A percentile compares a stretch with the other conserved stretches of the same genome.
Conservation (phyloP, 92 coral and sea anemone species). For the Galaxea fascicularis region DNA sequence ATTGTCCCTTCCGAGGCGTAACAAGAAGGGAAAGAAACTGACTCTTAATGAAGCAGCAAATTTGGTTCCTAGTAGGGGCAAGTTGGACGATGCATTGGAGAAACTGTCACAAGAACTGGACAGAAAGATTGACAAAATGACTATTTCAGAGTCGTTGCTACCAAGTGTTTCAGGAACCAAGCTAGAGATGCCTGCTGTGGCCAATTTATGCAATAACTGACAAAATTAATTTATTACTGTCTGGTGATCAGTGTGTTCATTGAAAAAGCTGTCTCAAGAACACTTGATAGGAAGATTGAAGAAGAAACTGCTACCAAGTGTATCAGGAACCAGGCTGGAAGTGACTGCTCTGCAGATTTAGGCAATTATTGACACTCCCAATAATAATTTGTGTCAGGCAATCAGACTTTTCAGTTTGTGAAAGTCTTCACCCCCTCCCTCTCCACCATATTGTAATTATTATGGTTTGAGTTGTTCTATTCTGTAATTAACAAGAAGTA, state of each 20-base stretch:
- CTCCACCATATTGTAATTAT: too few relatives aligned
- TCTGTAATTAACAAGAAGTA: too few relatives aligned
- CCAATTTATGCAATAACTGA: slow-evolving; percentile 26
- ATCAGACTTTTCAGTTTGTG: too few relatives aligned
- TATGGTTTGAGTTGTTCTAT: too few relatives aligned
- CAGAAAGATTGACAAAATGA: slow-evolving; percentile 56
- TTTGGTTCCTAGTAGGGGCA: slow-evolving; percentile 70
- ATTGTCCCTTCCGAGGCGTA: slow-evolving; percentile 67
- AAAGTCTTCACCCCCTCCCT: too few relatives aligned
- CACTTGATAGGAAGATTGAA: slow-evolving; percentile 63
- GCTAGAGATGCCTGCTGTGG: slow-evolving; percentile 66
- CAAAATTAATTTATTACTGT: too few relatives aligned
- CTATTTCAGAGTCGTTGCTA: slow-evolving; percentile 66
- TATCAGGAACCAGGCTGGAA: slow-evolving; percentile 84
- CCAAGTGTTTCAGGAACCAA: slow-evolving; percentile 90
- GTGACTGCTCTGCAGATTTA: slow-evolving; percentile 49
- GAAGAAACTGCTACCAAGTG: slow-evolving; percentile 76
- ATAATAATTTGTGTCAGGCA: too few relatives aligned
- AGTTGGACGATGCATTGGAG: slow-evolving; percentile 65
- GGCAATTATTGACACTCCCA: slow-evolving; percentile 13
- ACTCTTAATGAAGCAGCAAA: slow-evolving; percentile 89
- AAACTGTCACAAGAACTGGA: slow-evolving; percentile 80
- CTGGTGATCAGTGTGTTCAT: background rate
- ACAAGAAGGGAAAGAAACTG: slow-evolving; percentile 75
- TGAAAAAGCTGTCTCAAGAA: slow-evolving; percentile 76